Evolutionary conservation across 1,140 invertebrate species (phyloP), one percentile per base, ranked within the genome.

Genomic region (Battus philenor): DNA sequence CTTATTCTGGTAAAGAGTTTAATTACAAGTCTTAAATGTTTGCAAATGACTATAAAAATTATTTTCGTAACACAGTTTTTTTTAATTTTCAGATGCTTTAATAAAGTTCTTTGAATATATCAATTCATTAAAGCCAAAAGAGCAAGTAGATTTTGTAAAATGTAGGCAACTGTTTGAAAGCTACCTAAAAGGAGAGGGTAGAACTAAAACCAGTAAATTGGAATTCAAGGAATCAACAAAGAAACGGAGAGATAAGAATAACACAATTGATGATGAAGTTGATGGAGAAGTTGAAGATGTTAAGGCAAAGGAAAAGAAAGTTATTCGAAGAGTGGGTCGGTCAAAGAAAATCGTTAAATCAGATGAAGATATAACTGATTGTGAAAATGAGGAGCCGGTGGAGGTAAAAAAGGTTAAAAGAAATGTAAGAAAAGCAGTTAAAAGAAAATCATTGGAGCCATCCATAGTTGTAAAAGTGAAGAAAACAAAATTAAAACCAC

Each of bases 91-190:
- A 90, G 89, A 86, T 44, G 80, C 87, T 4, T 62, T 95, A 8
- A 79, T 86, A 22, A 88, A 92, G 26, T 95, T 90, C 70, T 86
- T 96, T 49, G 89, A 91, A 41, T 92, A 93, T 68, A 90, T 95
- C 0, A 84, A 88, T 18, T 88, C 89, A 27, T 53, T 97, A 59
- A 85, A 90, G 31, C 92, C 93, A 70, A 90, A 93, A 54, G 90
- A 93, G 30, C 81, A 82, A 29, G 93, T 94, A 0, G 89, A 95
- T 61, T 96, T 95, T 70, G 81, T 90, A n/a, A 89, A 90, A 51
- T 91, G 92, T 49, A 87, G 89, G 31, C 86, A 88, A 29, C 77
- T 94, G 7, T 91, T 95, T 39, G 69, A 82, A 22, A 76, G 26
- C 18, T 82, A 74, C 13, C 70, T 84, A 3, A 84, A 82, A 51